Evolutionary conservation across 2,113 vertebrate species (phyloP).

Genomic region (Lepus americanus): DNA sequence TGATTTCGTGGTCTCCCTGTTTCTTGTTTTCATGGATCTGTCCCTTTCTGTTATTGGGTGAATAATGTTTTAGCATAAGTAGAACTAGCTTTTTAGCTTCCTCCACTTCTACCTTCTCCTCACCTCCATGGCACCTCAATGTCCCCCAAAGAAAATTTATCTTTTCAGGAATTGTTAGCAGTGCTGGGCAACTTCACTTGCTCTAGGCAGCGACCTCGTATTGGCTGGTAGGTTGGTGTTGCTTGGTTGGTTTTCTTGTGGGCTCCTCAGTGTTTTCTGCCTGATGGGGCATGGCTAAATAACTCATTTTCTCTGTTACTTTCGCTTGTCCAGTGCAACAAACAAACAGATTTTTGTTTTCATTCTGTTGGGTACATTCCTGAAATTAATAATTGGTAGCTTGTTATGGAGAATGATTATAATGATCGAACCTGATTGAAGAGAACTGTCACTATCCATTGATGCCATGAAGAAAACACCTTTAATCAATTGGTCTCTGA

Average conservation of each 20-base stretch:
- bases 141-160: neutral
- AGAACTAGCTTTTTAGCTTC: conserved; percentile 30
- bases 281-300: conserved; percentile 49
- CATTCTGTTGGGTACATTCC: conserved; percentile 50
- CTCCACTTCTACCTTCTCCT: rapidly evolving
- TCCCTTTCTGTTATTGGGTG: neutral
- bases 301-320: conserved; percentile 69
- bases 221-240: conserved; percentile 59
- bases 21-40: conserved; percentile 47
- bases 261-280: conserved; percentile 53
- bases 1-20: conserved; percentile 2
- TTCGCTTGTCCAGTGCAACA: conserved; percentile 63
- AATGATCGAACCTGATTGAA: conserved; percentile 49
- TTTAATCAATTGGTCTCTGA: conserved; percentile 8
- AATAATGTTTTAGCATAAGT: neutral
- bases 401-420: conserved; percentile 67
- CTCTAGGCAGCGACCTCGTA: conserved; percentile 35
- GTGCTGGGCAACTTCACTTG: conserved; percentile 55
- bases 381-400: conserved; percentile 70
- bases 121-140: neutral
- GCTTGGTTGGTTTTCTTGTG: conserved; percentile 59
- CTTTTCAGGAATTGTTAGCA: conserved; percentile 62
- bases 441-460: conserved; percentile 39
- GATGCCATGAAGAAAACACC: conserved; percentile 47
- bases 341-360: conserved; percentile 65